These are phyloP conservation scores for Linnaemya tessellans DNA, from an alignment of 2,888 invertebrate genomes.

Conservation along the genomic window DNA sequence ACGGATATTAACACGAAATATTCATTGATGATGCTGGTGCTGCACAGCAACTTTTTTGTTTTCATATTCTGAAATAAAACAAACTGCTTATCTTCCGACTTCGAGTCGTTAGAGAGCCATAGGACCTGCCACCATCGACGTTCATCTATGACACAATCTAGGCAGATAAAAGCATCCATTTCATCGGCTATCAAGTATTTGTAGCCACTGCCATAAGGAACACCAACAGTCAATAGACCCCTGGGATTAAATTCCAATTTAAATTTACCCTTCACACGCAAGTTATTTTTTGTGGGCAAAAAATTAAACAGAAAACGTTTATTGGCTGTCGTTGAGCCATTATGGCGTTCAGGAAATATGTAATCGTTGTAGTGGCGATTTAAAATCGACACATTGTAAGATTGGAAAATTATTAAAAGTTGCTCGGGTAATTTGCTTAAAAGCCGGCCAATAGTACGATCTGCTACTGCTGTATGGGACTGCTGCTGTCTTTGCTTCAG, in stretches of 20 bases:
- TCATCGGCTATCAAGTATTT: conserved; percentile 57
- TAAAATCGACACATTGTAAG: conserved; percentile 44
- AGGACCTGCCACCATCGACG: conserved; percentile 63
- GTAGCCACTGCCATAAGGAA: conserved; percentile 16
- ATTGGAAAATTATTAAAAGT: conserved; percentile 48
- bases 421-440: conserved; percentile 45
- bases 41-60: conserved; percentile 42
- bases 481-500: conserved; percentile 13
- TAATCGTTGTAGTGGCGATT: conserved; percentile 45
- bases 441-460: conserved; percentile 19
- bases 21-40: conserved; percentile 32
- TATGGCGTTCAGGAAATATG: conserved; percentile 32
- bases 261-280: conserved; percentile 46
- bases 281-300: conserved; percentile 7
- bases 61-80: conserved; percentile 48
- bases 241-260: conserved; percentile 27
- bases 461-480: neutral
- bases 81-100: neutral
- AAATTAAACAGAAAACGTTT: conserved; percentile 55
- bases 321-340: conserved; percentile 4
- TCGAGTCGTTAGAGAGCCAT: conserved; percentile 7
- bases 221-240: conserved; percentile 55
- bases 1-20: conserved; percentile 23
- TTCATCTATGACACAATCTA: conserved; percentile 43
- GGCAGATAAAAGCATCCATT: conserved; percentile 44